A percentile compares a stretch with the other conserved stretches of the same genome.
phyloP scores from a whole-genome alignment of 2,113 vertebrate species.

The Delphinus delphis region DNA sequence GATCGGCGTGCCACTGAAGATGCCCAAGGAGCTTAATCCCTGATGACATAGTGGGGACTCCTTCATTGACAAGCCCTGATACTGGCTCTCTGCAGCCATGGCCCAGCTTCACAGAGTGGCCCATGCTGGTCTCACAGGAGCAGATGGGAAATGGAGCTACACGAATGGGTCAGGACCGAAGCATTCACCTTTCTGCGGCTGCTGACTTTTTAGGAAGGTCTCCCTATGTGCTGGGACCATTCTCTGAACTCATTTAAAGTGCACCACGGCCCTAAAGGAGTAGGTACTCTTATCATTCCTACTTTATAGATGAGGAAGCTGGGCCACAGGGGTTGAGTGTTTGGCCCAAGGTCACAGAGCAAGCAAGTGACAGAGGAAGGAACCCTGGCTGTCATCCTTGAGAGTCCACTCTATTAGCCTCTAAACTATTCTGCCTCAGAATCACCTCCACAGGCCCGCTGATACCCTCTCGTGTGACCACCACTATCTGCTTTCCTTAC shows the following conservation, averaged over 20 bases:
- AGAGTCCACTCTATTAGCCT: not conserved
- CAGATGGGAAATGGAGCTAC: not conserved
- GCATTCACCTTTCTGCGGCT: not conserved
- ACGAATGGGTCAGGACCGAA: rapidly evolving
- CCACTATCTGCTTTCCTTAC: not conserved
- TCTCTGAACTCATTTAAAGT: not conserved
- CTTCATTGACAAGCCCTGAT: not conserved
- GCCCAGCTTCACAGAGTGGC: not conserved
- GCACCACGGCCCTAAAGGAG: not conserved
- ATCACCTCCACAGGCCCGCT: not conserved
- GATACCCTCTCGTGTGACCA: not conserved
- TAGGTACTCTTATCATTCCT: too few species aligned
- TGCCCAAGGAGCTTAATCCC: not conserved
- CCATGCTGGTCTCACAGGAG: not conserved
- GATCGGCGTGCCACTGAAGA: not conserved
- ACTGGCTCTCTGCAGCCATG: rapidly evolving
- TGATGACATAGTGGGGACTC: rapidly evolving
- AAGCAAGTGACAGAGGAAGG: not conserved
- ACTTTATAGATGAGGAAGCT: not conserved
- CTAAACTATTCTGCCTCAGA: not conserved
- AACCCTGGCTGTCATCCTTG: not conserved
- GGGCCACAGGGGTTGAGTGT: not conserved
- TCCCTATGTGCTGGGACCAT: not conserved
- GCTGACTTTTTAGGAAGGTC: not conserved
- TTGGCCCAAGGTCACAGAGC: not conserved